A percentile compares a stretch with the other conserved stretches of the same genome.
These are phyloP conservation scores for Enteromius radiatus DNA, from an alignment of 2,797 vertebrate genomes.

Conservation along the genomic window DNA sequence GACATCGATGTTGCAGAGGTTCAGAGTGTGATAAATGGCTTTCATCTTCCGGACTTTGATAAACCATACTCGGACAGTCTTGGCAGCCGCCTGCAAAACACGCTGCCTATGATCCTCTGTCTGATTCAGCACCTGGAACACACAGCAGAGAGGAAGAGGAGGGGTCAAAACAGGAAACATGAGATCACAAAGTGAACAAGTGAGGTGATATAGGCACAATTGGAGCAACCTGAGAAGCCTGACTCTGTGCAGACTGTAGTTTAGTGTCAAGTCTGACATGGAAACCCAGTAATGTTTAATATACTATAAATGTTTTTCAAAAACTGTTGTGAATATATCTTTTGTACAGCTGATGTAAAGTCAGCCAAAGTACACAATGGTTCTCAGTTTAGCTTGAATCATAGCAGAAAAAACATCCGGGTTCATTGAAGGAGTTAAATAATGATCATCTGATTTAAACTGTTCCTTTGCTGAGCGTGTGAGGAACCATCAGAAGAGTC, in stretches of 20 bases:
- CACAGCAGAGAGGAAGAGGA: constrained; percentile 5
- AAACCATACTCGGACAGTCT: constrained; percentile 95
- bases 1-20: constrained; percentile 98
- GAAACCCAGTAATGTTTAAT: background rate
- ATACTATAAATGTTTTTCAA: background rate
- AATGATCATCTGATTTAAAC: background rate
- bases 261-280: background rate
- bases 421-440: background rate
- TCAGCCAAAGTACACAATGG: background rate
- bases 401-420: background rate
- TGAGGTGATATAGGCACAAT: background rate
- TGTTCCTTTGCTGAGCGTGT: background rate
- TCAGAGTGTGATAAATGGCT: constrained; percentile 98
- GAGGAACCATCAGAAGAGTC: background rate
- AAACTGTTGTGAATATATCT: background rate
- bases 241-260: background rate
- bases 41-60: constrained; percentile 99
- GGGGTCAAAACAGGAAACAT: background rate
- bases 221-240: background rate
- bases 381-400: background rate
- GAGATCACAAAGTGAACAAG: background rate
- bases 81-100: constrained; percentile 94
- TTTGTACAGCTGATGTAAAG: background rate
- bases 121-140: constrained; percentile 92
- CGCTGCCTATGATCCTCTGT: constrained; percentile 97